Base-by-base conservation (phyloP, 2,113 vertebrate genomes). In the Enhydra lutris region DNA sequence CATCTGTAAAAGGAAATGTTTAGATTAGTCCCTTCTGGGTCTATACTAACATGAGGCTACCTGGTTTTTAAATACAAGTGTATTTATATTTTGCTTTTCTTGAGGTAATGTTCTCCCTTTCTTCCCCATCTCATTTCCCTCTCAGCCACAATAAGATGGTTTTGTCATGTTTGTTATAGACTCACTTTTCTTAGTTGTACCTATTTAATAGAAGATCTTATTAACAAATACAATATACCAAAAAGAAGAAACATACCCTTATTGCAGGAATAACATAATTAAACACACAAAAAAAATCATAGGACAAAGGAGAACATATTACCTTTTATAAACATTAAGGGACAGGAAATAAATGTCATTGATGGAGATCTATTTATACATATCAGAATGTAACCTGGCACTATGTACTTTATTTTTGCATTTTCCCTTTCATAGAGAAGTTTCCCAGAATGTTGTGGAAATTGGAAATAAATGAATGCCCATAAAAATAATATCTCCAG, bases 391-490 rank as follows among this genome's bases (percentile, higher is more conserved):
- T 89, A 95, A 93, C 82, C 91, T 52, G 79, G 83, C 50, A 73
- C 29, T 97, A 23, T 93, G 85, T 76, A 80, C 97, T 97, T 98
- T 95, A 89, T 67, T 96, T 97, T 95, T 97, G 52, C 61, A 74
- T 98, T 97, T 96, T 97, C 34, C 67, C n/a, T 88, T 97, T 95
- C 82, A 83, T 74, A 71, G 31, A 94, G 71, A 96, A 90, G 80
- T 95, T 97, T 94, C 88, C 31, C 73, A 97, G 93, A 97, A 98
- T 97, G 67, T 96, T 94, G 93, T 96, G 45, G 73, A 98, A 97
- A 98, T 96, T 98, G 96, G 81, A 98, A 98, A 98, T 98, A 98
- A 98, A 97, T 98, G 97, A 98, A 97, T 93, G 91, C 95, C 91
- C 93, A 98, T 98, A 97, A 97, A 97, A 98, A 96, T 97, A 97